Evolutionary conservation across 2,888 invertebrate genomes (phyloP).

Genomic region (Mylabris sibirica): DNA sequence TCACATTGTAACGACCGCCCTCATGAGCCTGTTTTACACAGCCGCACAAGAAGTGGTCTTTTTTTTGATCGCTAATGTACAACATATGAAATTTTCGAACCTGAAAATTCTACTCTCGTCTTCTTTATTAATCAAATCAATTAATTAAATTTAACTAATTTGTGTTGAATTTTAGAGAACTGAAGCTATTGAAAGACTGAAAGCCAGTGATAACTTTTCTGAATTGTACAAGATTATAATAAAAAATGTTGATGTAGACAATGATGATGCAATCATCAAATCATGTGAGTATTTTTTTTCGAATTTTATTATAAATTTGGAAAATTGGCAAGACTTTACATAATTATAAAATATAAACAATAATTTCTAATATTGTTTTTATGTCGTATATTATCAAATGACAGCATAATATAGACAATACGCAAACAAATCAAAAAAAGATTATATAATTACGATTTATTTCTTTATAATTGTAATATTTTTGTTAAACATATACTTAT

Average conservation of each 20-base stretch:
- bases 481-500: no score
- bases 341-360: background rate
- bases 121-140: no score
- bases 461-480: no score
- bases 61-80: no score
- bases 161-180: constrained; percentile 43
- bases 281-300: constrained; percentile 29
- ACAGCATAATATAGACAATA: no score
- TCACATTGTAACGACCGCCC: no score
- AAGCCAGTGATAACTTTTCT: constrained; percentile 73
- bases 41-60: no score
- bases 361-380: background rate
- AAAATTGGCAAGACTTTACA: background rate
- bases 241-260: constrained; percentile 64
- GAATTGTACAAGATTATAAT: constrained; percentile 76
- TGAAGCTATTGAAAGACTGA: constrained; percentile 66
- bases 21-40: no score
- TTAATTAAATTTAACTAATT: background rate
- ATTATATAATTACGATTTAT: no score
- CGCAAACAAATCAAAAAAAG: no score
- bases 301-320: background rate
- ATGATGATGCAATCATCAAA: constrained; percentile 40
- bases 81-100: no score
- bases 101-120: no score
- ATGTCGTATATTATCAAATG: background rate